These are phyloP conservation scores for Passer domesticus DNA, from an alignment of 2,113 vertebrate species.

Conservation along the genomic window DNA sequence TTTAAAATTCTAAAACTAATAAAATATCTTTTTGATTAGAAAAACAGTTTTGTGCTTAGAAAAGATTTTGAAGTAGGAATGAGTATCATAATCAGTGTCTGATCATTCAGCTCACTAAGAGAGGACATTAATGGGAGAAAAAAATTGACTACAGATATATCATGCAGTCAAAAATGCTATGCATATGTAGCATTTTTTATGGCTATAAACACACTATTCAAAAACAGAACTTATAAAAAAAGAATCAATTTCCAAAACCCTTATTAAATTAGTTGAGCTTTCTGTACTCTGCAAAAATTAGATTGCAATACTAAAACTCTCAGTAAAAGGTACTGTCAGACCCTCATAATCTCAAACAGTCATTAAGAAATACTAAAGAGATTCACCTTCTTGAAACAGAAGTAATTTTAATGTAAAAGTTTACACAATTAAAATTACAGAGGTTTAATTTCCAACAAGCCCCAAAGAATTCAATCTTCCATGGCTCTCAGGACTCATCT, in stretches of 20 bases:
- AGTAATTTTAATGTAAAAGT: conserved; percentile 71
- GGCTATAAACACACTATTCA: neutral
- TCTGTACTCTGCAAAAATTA: conserved; percentile 54
- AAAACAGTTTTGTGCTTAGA: conserved; percentile 28
- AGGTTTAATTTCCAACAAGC: conserved; percentile 72
- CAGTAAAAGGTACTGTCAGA: conserved; percentile 57
- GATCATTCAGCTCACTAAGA: neutral
- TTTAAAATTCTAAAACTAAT: conserved; percentile 50
- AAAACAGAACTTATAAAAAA: neutral
- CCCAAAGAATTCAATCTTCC: conserved; percentile 67
- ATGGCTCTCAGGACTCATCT: conserved; percentile 47
- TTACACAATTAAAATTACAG: conserved; percentile 66
- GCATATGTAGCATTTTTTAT: neutral
- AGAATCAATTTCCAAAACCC: neutral
- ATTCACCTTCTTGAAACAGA: conserved; percentile 69
- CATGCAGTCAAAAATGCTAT: neutral
- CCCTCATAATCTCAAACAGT: conserved; percentile 38
- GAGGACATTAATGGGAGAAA: neutral
- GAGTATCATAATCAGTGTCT: neutral
- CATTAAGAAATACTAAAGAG: conserved; percentile 56
- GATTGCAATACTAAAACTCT: conserved; percentile 52
- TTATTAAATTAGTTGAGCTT: neutral
- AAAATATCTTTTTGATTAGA: conserved; percentile 47
- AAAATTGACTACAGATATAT: neutral
- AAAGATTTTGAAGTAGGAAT: neutral